Evolutionary conservation across 2,797 vertebrate species (phyloP).

Genomic region (Cheirogaleus major): DNA sequence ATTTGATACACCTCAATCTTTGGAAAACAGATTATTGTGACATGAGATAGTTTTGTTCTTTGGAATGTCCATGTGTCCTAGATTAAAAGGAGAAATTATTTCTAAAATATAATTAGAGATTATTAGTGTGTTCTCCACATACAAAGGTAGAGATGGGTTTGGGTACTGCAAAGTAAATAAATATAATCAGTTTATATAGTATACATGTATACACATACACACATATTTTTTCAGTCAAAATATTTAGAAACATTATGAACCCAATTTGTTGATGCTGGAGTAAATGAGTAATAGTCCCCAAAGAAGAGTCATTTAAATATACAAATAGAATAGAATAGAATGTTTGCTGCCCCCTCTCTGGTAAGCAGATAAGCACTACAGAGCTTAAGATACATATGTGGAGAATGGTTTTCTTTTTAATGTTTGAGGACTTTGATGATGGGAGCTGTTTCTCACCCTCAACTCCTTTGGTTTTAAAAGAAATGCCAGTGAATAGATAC

Average conservation of each 20-base stretch:
- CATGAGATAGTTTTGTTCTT: not conserved
- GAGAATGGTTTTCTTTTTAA: not conserved
- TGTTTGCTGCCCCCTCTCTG: not conserved
- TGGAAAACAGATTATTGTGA: not conserved
- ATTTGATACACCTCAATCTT: not conserved
- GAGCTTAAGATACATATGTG: too few species aligned
- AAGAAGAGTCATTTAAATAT: not conserved
- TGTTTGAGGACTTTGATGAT: not conserved
- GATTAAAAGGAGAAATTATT: not conserved
- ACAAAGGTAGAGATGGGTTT: not conserved
- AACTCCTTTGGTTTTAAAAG: not conserved
- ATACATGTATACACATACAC: not conserved
- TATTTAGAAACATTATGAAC: not conserved
- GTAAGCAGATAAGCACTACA: rapidly evolving
- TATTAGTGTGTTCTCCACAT: not conserved
- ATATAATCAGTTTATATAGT: not conserved
- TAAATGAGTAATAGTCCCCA: not conserved
- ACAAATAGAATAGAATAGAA: too few species aligned
- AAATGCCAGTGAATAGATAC: not conserved
- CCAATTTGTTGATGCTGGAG: not conserved
- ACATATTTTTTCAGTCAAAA: not conserved
- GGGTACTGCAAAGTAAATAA: not conserved
- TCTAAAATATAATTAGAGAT: not conserved
- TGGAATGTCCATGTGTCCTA: not conserved
- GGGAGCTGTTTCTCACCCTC: not conserved